Percentiles rank a stretch among this genome's conserved stretches.
Conservation (phyloP, 1,140 invertebrate species). For the Orius laevigatus region DNA sequence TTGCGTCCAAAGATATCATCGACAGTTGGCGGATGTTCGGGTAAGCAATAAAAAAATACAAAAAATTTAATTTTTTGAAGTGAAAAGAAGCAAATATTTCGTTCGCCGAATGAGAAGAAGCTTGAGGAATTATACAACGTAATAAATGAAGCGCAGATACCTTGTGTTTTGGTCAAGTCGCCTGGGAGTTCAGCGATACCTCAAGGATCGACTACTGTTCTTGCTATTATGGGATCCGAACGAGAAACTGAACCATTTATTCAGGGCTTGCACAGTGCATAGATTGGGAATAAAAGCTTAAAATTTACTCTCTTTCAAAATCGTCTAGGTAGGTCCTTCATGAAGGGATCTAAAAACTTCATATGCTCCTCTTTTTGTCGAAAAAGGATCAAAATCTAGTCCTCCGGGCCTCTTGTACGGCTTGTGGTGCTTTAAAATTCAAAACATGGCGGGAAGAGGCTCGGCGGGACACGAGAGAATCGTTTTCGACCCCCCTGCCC, state of each 20-base stretch:
- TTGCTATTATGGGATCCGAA: slow-evolving; percentile 32
- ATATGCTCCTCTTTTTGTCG: too few species aligned
- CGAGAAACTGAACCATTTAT: slow-evolving; percentile 30
- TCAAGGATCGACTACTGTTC: slow-evolving; percentile 30
- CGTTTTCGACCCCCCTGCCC: background rate
- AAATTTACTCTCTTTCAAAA: too few species aligned
- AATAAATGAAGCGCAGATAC: slow-evolving; percentile 31
- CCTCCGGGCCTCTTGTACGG: too few species aligned
- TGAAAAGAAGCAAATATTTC: slow-evolving; percentile 43
- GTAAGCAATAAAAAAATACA: too few species aligned
- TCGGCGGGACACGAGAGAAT: background rate
- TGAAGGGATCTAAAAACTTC: too few species aligned
- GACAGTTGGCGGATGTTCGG: too few species aligned
- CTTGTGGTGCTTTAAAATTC: too few species aligned
- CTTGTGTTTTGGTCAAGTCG: slow-evolving; percentile 40
- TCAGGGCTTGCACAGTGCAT: too few species aligned
- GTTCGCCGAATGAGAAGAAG: slow-evolving; percentile 35
- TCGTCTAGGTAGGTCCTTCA: too few species aligned
- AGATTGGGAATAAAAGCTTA: too few species aligned
- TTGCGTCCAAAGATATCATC: too few species aligned
- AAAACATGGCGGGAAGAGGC: slow-evolving; percentile 6
- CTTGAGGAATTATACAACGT: slow-evolving; percentile 33
- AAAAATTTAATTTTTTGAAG: slow-evolving; percentile 27
- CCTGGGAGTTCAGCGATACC: slow-evolving; percentile 43
- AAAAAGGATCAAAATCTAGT: too few species aligned